These are phyloP conservation scores for Callorhinus ursinus DNA, from an alignment of 2,113 vertebrate genomes.

Conservation along the genomic window DNA sequence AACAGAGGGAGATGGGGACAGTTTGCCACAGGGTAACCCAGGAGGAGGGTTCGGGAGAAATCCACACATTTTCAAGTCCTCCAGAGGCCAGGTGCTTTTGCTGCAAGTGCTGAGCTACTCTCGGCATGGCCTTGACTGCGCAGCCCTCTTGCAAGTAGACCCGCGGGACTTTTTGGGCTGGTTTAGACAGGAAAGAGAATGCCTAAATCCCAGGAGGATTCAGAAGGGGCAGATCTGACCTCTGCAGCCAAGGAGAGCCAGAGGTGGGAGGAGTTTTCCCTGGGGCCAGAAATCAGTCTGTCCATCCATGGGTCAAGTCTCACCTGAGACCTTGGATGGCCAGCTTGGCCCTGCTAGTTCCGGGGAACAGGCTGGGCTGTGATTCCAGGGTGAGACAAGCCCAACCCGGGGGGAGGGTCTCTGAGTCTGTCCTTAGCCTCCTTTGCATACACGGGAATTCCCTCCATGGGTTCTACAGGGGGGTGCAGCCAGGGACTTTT, in stretches of 20 bases:
- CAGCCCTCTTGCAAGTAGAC: background rate
- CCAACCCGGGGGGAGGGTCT: background rate
- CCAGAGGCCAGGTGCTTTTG: fast-evolving
- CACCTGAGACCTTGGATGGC: background rate
- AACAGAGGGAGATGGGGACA: background rate
- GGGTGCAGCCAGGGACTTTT: background rate
- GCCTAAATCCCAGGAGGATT: background rate
- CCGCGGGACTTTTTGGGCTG: background rate
- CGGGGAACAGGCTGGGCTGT: background rate
- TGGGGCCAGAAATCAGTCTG: background rate
- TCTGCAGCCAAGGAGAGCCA: no score
- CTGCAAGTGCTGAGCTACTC: background rate
- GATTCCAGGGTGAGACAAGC: background rate
- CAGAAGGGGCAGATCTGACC: background rate
- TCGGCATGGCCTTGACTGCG: background rate
- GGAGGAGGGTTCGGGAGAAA: background rate
- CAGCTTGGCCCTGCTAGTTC: background rate
- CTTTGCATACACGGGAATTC: background rate
- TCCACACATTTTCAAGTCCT: background rate
- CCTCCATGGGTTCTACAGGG: background rate
- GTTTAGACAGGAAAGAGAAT: background rate
- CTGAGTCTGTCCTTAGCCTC: conserved; percentile 8
- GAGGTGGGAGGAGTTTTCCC: background rate
- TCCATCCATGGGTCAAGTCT: background rate
- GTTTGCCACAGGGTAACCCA: no score